Evolutionary conservation across 2,888 invertebrate species (phyloP), one percentile per base, ranked within the genome.

Genomic region (Lumbricus terrestris): DNA sequence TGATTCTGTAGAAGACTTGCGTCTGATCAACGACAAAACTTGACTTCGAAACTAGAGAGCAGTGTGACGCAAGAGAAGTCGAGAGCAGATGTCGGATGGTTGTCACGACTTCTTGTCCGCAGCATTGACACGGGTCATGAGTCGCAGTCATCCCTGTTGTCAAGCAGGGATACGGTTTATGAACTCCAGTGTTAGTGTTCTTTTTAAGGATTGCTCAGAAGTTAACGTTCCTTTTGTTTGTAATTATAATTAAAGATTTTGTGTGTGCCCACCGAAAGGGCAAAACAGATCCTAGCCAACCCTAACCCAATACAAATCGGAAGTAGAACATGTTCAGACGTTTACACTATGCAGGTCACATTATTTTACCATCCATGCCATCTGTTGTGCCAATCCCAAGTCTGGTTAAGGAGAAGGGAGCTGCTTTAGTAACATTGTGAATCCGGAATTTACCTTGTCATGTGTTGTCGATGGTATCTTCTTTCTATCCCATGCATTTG

Each of bases 81-180:
- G 20, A 37, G 34, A 34, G 4, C 85, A 37, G 34, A 34, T 16
- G 2, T 20, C 0, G 85, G 85, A 34, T 91, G 90, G 91, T 34
- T 91, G 33, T 85, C 88, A 16, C 54, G 88, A 35, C 29, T 91
- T 37, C 89, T 91, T 11, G 88, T 47, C 38, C 33, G 69, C 16
- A 97, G 97, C 95, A 97, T 98, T 94, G 98, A 98, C 94, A 98
- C 98, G 13, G 98, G 98, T 4, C 98, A 98, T 95, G 98, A 98
- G 95, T 97, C 98, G 8, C 99, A 99, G 95, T 99, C 99, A 94
- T 97, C 98, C 92, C 97, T 98, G 97, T 96, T 99, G 89, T 98
- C 98, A 93, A 98, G 98, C 95, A 98, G 98, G 95, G 99, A 99
- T 95, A 96, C 97, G 91, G 97, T 99, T 93, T 99, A 98, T 95